Percentiles rank a stretch among this genome's conserved stretches.
Conservation (phyloP, 2,113 vertebrate genomes). For the Platycercus adscitus region DNA sequence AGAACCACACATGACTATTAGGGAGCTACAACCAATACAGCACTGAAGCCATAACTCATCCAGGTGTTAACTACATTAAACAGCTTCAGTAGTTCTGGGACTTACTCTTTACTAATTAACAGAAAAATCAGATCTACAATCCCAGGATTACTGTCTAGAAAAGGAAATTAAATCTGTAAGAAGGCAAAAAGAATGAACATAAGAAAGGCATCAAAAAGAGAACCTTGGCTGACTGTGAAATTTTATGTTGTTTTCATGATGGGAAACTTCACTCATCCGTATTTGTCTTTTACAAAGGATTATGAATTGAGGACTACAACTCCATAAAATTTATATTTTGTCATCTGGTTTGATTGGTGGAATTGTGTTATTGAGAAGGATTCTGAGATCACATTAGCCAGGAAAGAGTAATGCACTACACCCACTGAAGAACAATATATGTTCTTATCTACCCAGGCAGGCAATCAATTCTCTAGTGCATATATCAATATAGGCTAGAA, state of each 20-base stretch:
- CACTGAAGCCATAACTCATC: constrained; percentile 65
- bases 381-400: constrained; percentile 60
- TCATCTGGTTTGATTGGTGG: constrained; percentile 69
- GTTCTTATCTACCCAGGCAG: constrained; percentile 60
- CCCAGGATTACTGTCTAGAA: constrained; percentile 43
- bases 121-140: constrained; percentile 58
- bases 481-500: constrained; percentile 55
- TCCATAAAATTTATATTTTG: constrained; percentile 75
- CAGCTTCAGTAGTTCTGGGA: constrained; percentile 44
- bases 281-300: constrained; percentile 72
- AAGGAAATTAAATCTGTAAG: constrained; percentile 50
- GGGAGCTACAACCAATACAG: constrained; percentile 47
- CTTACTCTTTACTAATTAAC: constrained; percentile 60
- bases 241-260: constrained; percentile 62
- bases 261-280: constrained; percentile 54
- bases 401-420: constrained; percentile 63
- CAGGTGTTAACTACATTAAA: constrained; percentile 69
- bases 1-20: constrained; percentile 35
- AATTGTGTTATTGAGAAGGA: constrained; percentile 69
- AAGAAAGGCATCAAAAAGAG: constrained; percentile 47
- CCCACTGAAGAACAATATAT: constrained; percentile 61
- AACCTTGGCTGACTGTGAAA: constrained; percentile 33
- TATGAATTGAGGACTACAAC: constrained; percentile 74
- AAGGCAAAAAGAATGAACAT: constrained; percentile 31
- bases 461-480: constrained; percentile 62